Conservation (phyloP, 2,797 vertebrate species). For the Trichosurus vulpecula region DNA sequence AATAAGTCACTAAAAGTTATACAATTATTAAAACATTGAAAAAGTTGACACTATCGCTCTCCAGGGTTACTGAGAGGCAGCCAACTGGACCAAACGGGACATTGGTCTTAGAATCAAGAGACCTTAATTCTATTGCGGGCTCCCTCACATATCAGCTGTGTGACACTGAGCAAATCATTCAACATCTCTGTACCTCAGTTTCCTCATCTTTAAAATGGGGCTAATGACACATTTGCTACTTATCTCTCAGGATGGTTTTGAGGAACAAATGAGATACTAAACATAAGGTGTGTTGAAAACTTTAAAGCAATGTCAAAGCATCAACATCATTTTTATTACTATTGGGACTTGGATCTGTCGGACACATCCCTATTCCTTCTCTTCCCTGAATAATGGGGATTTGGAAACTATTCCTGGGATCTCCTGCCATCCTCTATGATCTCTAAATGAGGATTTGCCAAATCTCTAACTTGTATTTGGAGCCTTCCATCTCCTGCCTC, state of each 20-base stretch:
- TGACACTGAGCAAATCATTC: background rate
- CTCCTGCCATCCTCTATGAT: background rate
- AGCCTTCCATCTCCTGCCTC: constrained; percentile 17
- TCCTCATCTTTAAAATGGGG: background rate
- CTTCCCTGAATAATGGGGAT: background rate
- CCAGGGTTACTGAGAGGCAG: background rate
- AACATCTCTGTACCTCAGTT: background rate
- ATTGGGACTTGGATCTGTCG: background rate
- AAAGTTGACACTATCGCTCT: background rate
- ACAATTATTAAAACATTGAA: background rate
- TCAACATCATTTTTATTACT: background rate
- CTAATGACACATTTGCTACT: background rate
- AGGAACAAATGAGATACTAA: background rate
- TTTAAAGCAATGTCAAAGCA: background rate
- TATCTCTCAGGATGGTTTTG: background rate
- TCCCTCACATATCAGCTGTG: background rate
- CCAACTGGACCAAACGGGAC: background rate
- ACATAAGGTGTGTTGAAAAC: background rate
- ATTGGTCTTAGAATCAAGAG: background rate
- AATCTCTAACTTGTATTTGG: background rate
- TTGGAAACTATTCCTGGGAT: background rate
- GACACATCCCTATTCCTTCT: background rate
- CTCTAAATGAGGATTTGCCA: background rate
- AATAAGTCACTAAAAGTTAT: background rate
- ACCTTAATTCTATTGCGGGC: background rate